Evolutionary conservation across 2,797 vertebrate species (phyloP), one percentile per base, ranked within the genome.

Genomic region (Threskiornis aethiopicus): DNA sequence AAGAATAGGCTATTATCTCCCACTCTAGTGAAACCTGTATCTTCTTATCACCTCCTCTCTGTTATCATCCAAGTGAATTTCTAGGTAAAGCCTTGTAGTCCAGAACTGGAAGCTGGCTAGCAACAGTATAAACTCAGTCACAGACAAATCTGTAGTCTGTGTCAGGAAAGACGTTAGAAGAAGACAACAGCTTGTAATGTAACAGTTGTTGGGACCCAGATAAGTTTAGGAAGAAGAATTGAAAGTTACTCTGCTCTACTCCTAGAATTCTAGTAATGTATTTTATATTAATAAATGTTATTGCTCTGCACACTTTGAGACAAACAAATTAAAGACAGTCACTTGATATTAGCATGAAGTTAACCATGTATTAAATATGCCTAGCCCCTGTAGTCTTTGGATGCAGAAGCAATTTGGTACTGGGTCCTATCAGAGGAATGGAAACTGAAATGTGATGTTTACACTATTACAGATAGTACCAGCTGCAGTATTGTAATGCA

Each of bases 131-230:
- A 92, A 59, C 31, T 83, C 18, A 33, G 51, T 64, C 46, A 78
- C 12, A 46, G 44, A 18, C 24, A 59, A 80, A 49, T n/a, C 13
- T 21, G 44, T 77, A n/a, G 13, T 44, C 25, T 77, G 20, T 49
- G 22, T 76, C 20, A 5, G 46, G 55, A 57, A 78, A 78, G n/a
- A 39, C 26, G 72, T 79, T 2, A 58, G 17, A 80, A 81, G 39
- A 41, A 0, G 8, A 54, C 0, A 1, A 2, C 41, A 41, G 14
- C 33, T 78, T 71, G 13, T 0, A 62, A 22, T 37, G 57, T 55
- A 44, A 41, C 49, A 91, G 31, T 61, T 87, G 33, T 37, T 77
- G 16, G n/a, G 57, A 86, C 22, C 19, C 39, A 47, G 51, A 21
- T 52, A 65, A 77, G 8, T 57, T 80, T 51, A 69, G 42, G 83